These are phyloP conservation scores for Zaprionus obscuricornis DNA, from an alignment of 2,888 invertebrate species.

Conservation along the genomic window DNA sequence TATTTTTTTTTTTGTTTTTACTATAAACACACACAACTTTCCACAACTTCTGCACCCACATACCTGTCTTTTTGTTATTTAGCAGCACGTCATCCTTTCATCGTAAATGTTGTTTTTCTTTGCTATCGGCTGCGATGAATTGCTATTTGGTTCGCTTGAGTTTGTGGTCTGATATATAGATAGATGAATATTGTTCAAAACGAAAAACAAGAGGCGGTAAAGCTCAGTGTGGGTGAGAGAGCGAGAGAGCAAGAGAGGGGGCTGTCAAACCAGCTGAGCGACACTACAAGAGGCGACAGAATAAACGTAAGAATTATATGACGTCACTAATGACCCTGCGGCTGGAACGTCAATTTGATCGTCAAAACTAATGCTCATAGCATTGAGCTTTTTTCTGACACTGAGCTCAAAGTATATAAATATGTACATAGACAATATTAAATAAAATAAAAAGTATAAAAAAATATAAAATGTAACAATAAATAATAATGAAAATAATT, in stretches of 20 bases:
- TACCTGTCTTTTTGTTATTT: constrained; percentile 34
- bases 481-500: too few relatives aligned
- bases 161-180: constrained; percentile 54
- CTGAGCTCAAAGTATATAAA: constrained; percentile 8
- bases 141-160: constrained; percentile 41
- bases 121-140: constrained; percentile 39
- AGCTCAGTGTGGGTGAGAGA: constrained; percentile 20
- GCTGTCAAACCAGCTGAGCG: constrained; percentile 58
- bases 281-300: constrained; percentile 29
- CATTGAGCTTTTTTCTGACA: constrained; percentile 33
- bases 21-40: constrained; percentile 18
- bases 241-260: constrained; percentile 16
- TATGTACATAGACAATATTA: too few relatives aligned
- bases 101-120: constrained; percentile 26
- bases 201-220: constrained; percentile 42
- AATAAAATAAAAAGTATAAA: too few relatives aligned
- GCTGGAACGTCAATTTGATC: constrained; percentile 11
- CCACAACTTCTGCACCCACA: constrained; percentile 2
- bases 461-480: too few relatives aligned
- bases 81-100: constrained; percentile 44
- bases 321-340: constrained; percentile 50
- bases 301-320: constrained; percentile 22
- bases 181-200: constrained; percentile 53
- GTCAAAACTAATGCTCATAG: constrained; percentile 25
- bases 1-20: too few relatives aligned